phyloP scores from a whole-genome alignment of 2,797 vertebrate genomes.

The Anabacerthia variegaticeps region DNA sequence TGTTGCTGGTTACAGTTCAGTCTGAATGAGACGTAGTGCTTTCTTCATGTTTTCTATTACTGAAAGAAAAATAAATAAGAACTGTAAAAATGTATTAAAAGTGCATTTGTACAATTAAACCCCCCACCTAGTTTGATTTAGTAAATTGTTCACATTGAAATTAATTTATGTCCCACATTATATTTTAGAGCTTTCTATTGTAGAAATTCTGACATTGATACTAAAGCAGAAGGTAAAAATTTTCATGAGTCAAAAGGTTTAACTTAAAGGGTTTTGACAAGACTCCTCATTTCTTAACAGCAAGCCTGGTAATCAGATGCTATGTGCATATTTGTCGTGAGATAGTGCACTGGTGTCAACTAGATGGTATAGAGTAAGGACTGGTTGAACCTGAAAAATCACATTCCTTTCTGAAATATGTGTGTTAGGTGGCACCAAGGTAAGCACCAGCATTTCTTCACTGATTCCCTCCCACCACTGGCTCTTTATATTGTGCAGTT shows the following conservation, averaged over 20 bases:
- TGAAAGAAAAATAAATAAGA: conserved; percentile 50
- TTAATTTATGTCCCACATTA: background rate
- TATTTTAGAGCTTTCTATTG: background rate
- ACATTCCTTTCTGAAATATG: conserved; percentile 30
- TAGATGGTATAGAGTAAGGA: background rate
- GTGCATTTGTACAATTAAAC: background rate
- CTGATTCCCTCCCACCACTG: background rate
- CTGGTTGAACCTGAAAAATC: conserved; percentile 44
- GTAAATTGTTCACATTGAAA: background rate
- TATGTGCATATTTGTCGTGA: background rate
- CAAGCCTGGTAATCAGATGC: background rate
- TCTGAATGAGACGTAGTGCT: conserved; percentile 77
- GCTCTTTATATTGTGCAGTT: background rate
- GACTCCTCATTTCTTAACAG: background rate
- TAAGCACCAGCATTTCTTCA: background rate
- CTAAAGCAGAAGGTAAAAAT: background rate
- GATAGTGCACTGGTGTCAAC: background rate
- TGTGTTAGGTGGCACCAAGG: background rate
- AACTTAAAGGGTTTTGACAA: background rate
- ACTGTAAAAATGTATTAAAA: background rate
- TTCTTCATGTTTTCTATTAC: conserved; percentile 83
- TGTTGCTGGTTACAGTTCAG: conserved; percentile 68
- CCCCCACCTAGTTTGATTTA: background rate
- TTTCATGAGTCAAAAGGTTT: background rate
- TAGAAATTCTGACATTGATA: background rate